Conservation (phyloP, 2,888 invertebrate genomes). For the Poecilobothrus nobilitatus region DNA sequence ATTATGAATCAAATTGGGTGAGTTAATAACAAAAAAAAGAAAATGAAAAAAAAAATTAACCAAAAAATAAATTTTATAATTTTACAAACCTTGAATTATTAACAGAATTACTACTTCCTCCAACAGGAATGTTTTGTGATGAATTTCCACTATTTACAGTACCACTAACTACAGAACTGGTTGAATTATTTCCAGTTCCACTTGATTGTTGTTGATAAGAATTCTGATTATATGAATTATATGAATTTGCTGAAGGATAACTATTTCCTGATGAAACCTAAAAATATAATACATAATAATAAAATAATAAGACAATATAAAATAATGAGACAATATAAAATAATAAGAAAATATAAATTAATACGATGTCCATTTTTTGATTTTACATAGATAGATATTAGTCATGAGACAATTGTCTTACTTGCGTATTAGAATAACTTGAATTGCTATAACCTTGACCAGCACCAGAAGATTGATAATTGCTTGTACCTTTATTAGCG, state of each 20-base stretch:
- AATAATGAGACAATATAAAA: neutral
- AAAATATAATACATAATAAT: too few relatives aligned
- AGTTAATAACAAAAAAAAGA: neutral
- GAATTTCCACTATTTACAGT: conserved; percentile 33
- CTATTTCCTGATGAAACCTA: conserved; percentile 38
- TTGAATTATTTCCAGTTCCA: conserved; percentile 19
- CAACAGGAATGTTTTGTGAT: conserved; percentile 44
- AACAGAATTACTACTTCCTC: conserved; percentile 35
- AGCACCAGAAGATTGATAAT: conserved; percentile 36
- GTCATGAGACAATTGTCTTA: conserved; percentile 16
- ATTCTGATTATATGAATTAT: conserved; percentile 42
- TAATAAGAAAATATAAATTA: neutral
- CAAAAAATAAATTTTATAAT: conserved; percentile 3
- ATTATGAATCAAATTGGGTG: neutral
- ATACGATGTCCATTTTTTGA: too few relatives aligned
- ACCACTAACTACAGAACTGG: conserved; percentile 24
- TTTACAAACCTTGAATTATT: conserved; percentile 38
- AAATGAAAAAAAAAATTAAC: conserved; percentile 7
- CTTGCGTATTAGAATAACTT: conserved; percentile 40
- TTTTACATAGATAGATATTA: neutral
- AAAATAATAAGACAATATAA: neutral
- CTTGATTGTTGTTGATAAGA: conserved; percentile 39
- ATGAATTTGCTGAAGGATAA: conserved; percentile 37
- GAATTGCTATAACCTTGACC: conserved; percentile 40
- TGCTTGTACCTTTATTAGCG: conserved; percentile 33